Evolutionary conservation across 2,888 invertebrate species (phyloP), one percentile per base, ranked within the genome.

Genomic region (Chromoteleia sp.): DNA sequence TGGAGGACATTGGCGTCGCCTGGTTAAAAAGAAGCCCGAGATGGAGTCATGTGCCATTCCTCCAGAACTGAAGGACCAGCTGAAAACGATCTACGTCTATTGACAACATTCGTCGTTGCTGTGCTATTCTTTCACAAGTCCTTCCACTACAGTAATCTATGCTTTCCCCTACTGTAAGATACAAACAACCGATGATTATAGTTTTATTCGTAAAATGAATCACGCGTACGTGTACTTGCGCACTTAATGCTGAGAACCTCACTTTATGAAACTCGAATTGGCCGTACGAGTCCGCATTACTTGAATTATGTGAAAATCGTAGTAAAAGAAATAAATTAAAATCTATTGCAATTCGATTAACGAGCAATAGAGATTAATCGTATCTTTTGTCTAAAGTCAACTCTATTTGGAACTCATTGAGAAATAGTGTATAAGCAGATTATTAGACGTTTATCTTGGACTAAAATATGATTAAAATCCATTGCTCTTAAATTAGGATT

Each of bases 81-180:
- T 97, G 87, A 97, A 97, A 93, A 95, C 96, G 91, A 97, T 97
- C 90, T 97, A 97, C 92, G 97, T 97, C 91, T 97, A 97, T 93
- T 97, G 94, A 93, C 86, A 58, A 61, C 84, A 70, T 25, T 61
- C 61, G 29, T 33, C 63, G 43, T 50, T 41, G 77, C 67, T 39
- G 56, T 80, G 74, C 67, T 67, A 74, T 58, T 83, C 75, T 76
- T 78, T 83, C 71, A 83, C 71, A 61, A 83, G 84, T 85, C 83
- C 86, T 88, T 88, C 86, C 86, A 88, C 81, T 84, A 54, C 83
- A 79, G 83, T 85, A 85, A 87, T 85, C 85, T 80, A 86, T 86
- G 87, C 85, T 89, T 88, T 89, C 85, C 87, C 87, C 82, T 86
- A 85, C 74, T 84, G 84, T 86, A 85, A 85, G 85, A 87, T 88